phyloP scores from a whole-genome alignment of 2,797 vertebrate species.

The Streptopelia turtur region DNA sequence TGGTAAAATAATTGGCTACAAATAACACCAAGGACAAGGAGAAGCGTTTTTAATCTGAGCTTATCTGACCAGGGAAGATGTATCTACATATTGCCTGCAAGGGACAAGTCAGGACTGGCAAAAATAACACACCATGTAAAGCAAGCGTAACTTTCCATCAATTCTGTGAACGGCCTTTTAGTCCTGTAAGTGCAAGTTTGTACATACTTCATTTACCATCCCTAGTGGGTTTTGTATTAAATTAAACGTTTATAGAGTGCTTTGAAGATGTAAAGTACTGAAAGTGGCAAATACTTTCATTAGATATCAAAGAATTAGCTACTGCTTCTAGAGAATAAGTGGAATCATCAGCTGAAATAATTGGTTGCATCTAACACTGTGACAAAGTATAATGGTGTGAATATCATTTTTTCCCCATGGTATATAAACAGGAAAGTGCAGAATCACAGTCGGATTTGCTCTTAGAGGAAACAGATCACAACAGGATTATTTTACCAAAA shows the following conservation, averaged over 20 bases:
- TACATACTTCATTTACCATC: constrained; percentile 21
- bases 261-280: constrained; percentile 57
- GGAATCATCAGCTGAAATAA: constrained; percentile 47
- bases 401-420: not conserved
- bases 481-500: not conserved
- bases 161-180: constrained; percentile 2
- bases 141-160: not conserved
- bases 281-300: constrained; percentile 28
- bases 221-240: constrained; percentile 27
- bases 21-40: not conserved
- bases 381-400: not conserved
- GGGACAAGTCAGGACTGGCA: not conserved
- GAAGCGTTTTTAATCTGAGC: not conserved
- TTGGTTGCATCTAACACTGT: constrained; percentile 1
- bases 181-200: constrained; percentile 4
- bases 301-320: constrained; percentile 48
- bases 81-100: not conserved
- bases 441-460: not conserved
- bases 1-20: not conserved
- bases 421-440: not conserved
- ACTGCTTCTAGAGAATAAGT: constrained; percentile 5
- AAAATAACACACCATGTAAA: not conserved
- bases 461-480: not conserved
- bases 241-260: constrained; percentile 45
- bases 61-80: not conserved